Percentiles rank a stretch among this genome's conserved stretches.
Evolutionary conservation across 2,113 vertebrate genomes (phyloP).

Genomic region (Cyphomyrus discorhynchus): DNA sequence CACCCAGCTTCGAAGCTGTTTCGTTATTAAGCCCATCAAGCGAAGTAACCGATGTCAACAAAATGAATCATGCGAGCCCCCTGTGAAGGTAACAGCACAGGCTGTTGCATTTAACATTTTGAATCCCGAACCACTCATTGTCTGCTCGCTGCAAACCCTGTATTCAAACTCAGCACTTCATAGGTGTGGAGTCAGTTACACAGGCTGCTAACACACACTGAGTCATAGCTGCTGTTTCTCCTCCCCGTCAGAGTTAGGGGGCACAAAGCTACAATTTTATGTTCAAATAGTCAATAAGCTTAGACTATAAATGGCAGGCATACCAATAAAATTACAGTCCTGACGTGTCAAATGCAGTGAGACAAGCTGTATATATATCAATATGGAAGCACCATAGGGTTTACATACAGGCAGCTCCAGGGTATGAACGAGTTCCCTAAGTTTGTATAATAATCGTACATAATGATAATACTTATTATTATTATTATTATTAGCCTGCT

Average conservation of each 20-base stretch:
- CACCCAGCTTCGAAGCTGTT: background rate
- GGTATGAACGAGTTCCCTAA: background rate
- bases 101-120: background rate
- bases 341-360: background rate
- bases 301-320: background rate
- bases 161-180: background rate
- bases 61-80: background rate
- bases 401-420: background rate
- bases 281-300: background rate
- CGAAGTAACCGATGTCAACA: background rate
- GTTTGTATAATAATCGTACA: no score
- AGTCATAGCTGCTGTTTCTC: background rate
- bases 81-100: background rate
- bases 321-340: background rate
- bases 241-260: background rate
- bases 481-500: background rate
- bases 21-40: background rate
- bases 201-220: background rate
- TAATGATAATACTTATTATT: background rate
- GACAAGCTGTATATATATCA: background rate
- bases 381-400: background rate
- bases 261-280: background rate
- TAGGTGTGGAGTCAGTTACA: background rate
- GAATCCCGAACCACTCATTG: background rate
- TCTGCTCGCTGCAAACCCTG: background rate